phyloP scores from a whole-genome alignment of 2,888 invertebrate genomes.

The Cremastinae sp. region DNA sequence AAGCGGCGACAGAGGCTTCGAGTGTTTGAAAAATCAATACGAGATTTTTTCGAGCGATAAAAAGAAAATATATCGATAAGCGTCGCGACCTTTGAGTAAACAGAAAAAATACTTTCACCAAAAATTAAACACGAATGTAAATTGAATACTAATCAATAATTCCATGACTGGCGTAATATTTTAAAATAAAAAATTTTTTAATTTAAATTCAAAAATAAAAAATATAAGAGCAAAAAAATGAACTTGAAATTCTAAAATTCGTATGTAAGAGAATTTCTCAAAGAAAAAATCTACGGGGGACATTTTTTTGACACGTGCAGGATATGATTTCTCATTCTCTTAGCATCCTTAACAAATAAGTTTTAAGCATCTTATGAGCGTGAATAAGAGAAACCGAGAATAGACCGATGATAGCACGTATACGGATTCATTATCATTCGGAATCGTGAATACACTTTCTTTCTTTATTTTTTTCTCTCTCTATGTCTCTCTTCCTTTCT shows the following conservation, averaged over 20 bases:
- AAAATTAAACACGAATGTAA: no score
- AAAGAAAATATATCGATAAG: no score
- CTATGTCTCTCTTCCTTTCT: no score
- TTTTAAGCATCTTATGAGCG: conserved; percentile 9
- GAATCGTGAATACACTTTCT: conserved; percentile 1
- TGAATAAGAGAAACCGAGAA: not conserved
- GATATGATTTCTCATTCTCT: conserved; percentile 3
- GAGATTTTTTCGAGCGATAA: not conserved
- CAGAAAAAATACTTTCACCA: no score
- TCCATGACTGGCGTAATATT: no score
- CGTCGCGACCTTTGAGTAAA: no score
- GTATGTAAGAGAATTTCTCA: conserved; percentile 14
- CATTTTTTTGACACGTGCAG: conserved; percentile 7
- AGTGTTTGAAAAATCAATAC: not conserved
- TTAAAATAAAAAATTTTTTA: no score
- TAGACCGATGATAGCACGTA: conserved; percentile 31
- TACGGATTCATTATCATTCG: conserved; percentile 31
- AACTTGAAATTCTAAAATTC: conserved; percentile 6
- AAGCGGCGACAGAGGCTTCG: not conserved
- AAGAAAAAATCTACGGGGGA: conserved; percentile 3
- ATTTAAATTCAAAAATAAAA: no score
- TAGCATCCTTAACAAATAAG: conserved; percentile 14
- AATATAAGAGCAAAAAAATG: no score
- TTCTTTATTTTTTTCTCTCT: not conserved
- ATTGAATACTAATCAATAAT: no score